phyloP scores from a whole-genome alignment of 2,888 invertebrate genomes.

The Drosophila subsilvestris region DNA sequence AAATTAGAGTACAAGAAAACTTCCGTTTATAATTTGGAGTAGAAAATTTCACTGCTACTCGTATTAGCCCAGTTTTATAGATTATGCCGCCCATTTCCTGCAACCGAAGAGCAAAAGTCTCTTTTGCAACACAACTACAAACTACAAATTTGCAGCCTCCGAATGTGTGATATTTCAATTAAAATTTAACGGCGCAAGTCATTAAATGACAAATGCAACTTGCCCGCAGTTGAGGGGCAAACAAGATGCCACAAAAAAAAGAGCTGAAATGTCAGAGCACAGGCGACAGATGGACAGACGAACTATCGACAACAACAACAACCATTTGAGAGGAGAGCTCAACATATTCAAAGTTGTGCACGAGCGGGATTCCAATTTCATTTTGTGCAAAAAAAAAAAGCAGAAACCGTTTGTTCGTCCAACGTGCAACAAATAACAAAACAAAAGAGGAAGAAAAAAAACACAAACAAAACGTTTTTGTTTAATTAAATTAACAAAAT shows the following conservation, averaged over 20 bases:
- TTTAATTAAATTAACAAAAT: conserved; percentile 78
- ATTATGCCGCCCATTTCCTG: not conserved
- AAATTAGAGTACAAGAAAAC: conserved; percentile 58
- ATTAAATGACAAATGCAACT: conserved; percentile 66
- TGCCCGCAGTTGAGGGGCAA: conserved; percentile 23
- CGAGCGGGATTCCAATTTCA: conserved; percentile 69
- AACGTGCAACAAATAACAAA: conserved; percentile 8
- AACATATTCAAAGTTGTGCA: conserved; percentile 74
- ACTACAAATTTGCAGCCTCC: conserved; percentile 45
- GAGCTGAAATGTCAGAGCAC: conserved; percentile 35
- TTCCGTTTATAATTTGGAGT: conserved; percentile 69
- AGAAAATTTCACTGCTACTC: conserved; percentile 34
- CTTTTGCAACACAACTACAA: conserved; percentile 11
- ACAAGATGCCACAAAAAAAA: conserved; percentile 40
- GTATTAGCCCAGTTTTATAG: conserved; percentile 59
- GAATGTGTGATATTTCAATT: conserved; percentile 78
- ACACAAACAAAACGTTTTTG: conserved; percentile 77
- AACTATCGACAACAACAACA: conserved; percentile 23
- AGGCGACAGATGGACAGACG: conserved; percentile 28
- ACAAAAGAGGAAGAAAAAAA: conserved; percentile 61
- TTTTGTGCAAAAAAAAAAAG: conserved; percentile 32
- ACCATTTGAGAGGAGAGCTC: conserved; percentile 42
- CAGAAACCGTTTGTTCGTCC: conserved; percentile 46
- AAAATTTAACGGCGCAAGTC: conserved; percentile 69
- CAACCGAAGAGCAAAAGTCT: not conserved